Percentiles rank a stretch among this genome's conserved stretches.
These are phyloP conservation scores for Elgaria multicarinata DNA, from an alignment of 2,113 vertebrate genomes.

Conservation along the genomic window DNA sequence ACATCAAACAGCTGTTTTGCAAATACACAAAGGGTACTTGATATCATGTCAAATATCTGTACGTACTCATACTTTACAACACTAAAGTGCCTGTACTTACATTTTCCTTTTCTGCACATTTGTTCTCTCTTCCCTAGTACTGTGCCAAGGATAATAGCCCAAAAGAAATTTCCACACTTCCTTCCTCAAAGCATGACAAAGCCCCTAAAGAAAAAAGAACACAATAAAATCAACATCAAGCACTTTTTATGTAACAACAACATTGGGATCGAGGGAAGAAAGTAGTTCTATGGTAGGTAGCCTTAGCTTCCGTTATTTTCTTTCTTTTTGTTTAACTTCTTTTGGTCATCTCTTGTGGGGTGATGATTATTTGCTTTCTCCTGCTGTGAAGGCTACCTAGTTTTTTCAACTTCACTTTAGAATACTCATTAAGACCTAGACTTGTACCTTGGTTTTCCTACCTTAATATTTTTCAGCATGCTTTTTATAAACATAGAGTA, in stretches of 20 bases:
- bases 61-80: background rate
- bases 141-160: conserved; percentile 92
- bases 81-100: conserved; percentile 72
- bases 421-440: background rate
- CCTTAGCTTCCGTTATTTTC: background rate
- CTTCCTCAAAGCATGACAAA: conserved; percentile 90
- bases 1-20: background rate
- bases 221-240: background rate
- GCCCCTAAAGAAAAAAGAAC: conserved; percentile 80
- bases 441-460: background rate
- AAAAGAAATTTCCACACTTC: conserved; percentile 95
- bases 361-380: background rate
- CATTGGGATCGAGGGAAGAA: background rate
- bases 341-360: background rate
- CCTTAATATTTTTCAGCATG: background rate
- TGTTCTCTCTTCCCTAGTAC: conserved; percentile 90
- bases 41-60: background rate
- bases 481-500: background rate
- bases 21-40: background rate
- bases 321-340: background rate
- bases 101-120: conserved; percentile 87
- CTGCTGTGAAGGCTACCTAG: background rate
- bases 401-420: background rate
- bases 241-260: conserved; percentile 10
- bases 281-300: background rate